Evolutionary conservation across 2,113 vertebrate species (phyloP), one percentile per base, ranked within the genome.

Genomic region (Amblyornis subalaris): DNA sequence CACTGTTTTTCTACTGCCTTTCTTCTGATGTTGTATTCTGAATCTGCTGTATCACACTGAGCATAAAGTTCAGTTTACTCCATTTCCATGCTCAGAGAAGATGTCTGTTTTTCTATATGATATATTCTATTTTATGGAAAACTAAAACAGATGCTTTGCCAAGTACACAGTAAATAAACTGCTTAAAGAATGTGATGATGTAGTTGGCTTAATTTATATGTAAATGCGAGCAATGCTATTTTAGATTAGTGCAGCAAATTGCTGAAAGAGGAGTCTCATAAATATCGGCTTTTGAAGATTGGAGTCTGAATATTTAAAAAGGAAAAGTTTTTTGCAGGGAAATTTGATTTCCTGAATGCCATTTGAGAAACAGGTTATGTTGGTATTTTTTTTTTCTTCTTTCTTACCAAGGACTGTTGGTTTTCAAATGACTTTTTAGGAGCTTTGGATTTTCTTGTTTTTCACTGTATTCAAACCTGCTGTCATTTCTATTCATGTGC

Each of bases 131-230:
- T 79, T 84, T 55, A 64, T 25, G 31, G 60, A 87, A 72, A 85
- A 73, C 20, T 50, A 38, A 93, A 85, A 9, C n/a, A 85, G 31
- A 17, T 44, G 19, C 16, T 80, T 85, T 90, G 36, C 36, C 73
- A 85, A 75, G 38, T 72, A 58, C 4, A n/a, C 42, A 78, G 73
- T 79, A 96, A 97, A 91, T 72, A 95, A 92, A 78, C 67, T 74
- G 44, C n/a, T 79, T 79, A 61, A 85, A 88, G 69, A 74, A 93
- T 48, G 19, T 40, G 51, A 50, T 76, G 31, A 38, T 87, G 11
- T 48, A 50, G 76, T 79, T 94, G 42, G 35, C 40, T 45, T 85
- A 82, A 91, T 95, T 96, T 96, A 57, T 77, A 94, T 94, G 89
- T 47, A 95, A 94, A 96, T 91, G 14, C 51, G 62, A 89, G 47